Evolutionary conservation across 2,888 invertebrate genomes (phyloP).

Genomic region (Epicampocera succincta): DNA sequence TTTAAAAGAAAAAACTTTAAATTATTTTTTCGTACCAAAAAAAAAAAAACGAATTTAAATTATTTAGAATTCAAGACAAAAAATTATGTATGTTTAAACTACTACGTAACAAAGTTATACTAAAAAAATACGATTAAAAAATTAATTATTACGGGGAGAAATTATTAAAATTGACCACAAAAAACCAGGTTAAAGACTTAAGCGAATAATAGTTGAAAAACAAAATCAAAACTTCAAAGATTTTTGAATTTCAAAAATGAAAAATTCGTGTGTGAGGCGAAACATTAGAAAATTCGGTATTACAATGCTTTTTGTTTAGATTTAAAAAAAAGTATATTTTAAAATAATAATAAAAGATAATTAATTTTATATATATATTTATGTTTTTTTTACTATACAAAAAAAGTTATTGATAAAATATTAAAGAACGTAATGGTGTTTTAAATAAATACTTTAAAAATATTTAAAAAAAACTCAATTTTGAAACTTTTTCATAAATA

Average conservation of each 20-base stretch:
- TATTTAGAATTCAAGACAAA: conserved; percentile 62
- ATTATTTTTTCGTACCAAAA: conserved; percentile 40
- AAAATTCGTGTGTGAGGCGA: conserved; percentile 79
- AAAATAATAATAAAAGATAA: conserved; percentile 69
- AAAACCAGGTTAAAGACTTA: conserved; percentile 64
- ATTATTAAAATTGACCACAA: conserved; percentile 63
- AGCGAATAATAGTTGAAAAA: conserved; percentile 51
- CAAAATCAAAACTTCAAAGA: conserved; percentile 56
- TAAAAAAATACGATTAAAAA: conserved; percentile 65
- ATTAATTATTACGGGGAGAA: conserved; percentile 62
- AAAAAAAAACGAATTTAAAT: conserved; percentile 65
- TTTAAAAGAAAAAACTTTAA: not conserved
- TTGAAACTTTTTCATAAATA: conserved; percentile 35
- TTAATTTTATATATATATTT: conserved; percentile 64
- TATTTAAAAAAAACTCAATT: conserved; percentile 35
- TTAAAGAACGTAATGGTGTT: conserved; percentile 43
- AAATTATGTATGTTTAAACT: conserved; percentile 65
- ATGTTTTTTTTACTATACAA: conserved; percentile 70
- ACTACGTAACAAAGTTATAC: conserved; percentile 69
- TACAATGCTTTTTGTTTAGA: conserved; percentile 75
- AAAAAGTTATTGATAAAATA: conserved; percentile 72
- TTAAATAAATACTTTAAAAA: conserved; percentile 36
- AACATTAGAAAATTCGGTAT: conserved; percentile 82
- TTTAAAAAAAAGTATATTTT: conserved; percentile 57
- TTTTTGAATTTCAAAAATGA: conserved; percentile 59